phyloP scores from a whole-genome alignment of 2,797 vertebrate species.

The Pseudochirops corinnae region DNA sequence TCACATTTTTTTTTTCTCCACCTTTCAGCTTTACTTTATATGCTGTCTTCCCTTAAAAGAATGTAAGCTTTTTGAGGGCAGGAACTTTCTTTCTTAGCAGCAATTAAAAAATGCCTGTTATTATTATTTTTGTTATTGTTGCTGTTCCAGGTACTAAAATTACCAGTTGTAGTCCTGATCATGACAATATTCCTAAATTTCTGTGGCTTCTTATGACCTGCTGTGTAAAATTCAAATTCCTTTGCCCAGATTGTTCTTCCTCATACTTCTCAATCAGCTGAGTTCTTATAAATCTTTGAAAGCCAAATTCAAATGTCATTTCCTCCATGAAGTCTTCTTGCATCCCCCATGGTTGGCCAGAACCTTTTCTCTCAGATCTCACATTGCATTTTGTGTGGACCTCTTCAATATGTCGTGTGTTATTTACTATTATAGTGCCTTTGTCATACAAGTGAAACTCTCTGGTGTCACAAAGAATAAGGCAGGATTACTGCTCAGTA shows the following conservation, averaged over 20 bases:
- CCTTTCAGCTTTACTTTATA: background rate
- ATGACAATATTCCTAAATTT: background rate
- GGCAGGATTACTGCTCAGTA: background rate
- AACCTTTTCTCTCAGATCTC: background rate
- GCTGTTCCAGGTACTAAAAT: background rate
- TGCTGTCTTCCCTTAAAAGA: background rate
- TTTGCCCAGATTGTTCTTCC: background rate
- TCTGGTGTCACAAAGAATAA: background rate
- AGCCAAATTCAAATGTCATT: background rate
- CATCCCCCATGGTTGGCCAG: background rate
- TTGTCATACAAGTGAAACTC: background rate
- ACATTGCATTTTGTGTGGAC: background rate
- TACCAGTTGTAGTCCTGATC: background rate
- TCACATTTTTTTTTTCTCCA: background rate
- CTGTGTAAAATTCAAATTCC: background rate
- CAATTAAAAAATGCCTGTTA: background rate
- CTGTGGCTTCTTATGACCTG: background rate
- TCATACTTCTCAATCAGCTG: background rate
- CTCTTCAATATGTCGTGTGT: background rate
- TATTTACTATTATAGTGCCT: background rate
- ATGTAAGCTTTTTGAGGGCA: background rate
- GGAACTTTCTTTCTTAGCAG: background rate
- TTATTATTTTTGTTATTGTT: background rate
- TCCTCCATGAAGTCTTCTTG: background rate
- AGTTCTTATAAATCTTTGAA: background rate